These are phyloP conservation scores for Nomada lathburiana DNA, from an alignment of 2,888 invertebrate genomes.

Conservation along the genomic window DNA sequence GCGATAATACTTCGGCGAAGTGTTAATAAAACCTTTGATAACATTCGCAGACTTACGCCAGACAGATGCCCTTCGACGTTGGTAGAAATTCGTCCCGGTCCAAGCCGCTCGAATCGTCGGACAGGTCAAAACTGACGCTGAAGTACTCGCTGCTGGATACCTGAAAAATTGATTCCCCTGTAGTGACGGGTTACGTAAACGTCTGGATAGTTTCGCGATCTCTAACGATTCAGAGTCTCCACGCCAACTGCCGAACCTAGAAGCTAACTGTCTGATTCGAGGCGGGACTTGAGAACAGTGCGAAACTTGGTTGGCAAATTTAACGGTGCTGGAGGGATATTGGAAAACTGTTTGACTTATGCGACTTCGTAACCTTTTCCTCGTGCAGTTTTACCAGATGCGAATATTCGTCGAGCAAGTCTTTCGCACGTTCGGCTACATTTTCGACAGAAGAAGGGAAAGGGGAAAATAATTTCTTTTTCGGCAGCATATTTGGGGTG, in stretches of 20 bases:
- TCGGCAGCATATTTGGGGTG: too few species aligned
- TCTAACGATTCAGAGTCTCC: too few species aligned
- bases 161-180: constrained; percentile 80
- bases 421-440: not conserved
- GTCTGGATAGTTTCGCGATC: not conserved
- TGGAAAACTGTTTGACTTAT: not conserved
- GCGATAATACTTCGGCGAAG: not conserved
- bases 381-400: not conserved
- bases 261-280: not conserved
- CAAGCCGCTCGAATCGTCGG: constrained; percentile 85
- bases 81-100: constrained; percentile 88
- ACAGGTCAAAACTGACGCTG: constrained; percentile 89
- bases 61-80: constrained; percentile 88
- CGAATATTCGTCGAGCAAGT: not conserved
- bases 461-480: too few species aligned
- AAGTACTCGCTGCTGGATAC: constrained; percentile 91
- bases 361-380: not conserved
- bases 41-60: constrained; percentile 86
- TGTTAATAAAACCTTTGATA: not conserved
- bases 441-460: not conserved
- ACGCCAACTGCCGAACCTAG: not conserved
- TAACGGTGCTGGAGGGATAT: not conserved
- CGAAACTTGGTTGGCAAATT: not conserved
- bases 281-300: not conserved
- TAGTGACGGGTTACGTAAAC: not conserved